These are phyloP conservation scores for Balaeniceps rex DNA, from an alignment of 2,113 vertebrate species.

Conservation along the genomic window DNA sequence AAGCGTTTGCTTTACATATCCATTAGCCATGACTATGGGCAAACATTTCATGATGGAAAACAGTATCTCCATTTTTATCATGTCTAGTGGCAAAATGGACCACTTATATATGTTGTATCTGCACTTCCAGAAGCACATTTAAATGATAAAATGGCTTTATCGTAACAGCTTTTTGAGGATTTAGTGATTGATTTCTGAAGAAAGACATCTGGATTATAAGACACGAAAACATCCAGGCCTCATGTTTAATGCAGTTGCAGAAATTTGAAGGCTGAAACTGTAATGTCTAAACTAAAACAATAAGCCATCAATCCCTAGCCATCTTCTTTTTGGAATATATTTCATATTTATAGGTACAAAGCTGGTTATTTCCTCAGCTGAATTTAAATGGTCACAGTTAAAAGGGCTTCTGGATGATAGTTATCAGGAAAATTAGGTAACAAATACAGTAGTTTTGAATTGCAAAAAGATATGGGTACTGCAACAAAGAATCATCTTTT, in stretches of 20 bases:
- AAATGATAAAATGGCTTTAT: background rate
- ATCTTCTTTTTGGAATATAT: background rate
- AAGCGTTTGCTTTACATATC: background rate
- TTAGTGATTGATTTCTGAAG: background rate
- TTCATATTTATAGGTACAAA: slow-evolving; percentile 7
- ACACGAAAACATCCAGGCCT: background rate
- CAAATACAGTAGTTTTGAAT: background rate
- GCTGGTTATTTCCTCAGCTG: background rate
- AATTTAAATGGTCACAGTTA: background rate
- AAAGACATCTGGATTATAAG: background rate
- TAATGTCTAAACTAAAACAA: background rate
- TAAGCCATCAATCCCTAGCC: background rate
- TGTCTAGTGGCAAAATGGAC: background rate
- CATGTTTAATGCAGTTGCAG: background rate
- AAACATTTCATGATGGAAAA: background rate
- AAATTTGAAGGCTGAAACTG: background rate
- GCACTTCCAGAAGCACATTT: background rate
- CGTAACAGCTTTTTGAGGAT: background rate
- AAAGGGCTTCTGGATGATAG: background rate
- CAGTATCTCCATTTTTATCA: background rate
- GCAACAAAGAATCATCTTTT: background rate
- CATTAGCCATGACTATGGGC: background rate
- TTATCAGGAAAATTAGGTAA: slow-evolving; percentile 19
- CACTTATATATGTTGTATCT: background rate
- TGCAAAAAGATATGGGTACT: background rate